These are phyloP conservation scores for Silurus lanzhouensis DNA, from an alignment of 2,797 vertebrate genomes.

Conservation along the genomic window DNA sequence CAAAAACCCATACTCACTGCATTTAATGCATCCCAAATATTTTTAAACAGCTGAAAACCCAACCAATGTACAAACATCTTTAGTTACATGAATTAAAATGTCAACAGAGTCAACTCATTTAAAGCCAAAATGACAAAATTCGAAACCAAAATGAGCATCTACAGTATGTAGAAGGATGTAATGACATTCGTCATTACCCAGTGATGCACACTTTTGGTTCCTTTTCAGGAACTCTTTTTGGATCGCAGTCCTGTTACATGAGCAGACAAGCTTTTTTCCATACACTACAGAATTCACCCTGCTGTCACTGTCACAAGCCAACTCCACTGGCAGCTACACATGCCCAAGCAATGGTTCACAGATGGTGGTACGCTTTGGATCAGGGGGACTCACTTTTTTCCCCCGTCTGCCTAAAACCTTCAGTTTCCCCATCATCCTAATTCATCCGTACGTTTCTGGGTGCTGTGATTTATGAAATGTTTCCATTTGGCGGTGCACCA, in stretches of 20 bases:
- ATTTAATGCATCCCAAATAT: not conserved
- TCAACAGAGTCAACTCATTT: not conserved
- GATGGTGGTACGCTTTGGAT: conserved; percentile 28
- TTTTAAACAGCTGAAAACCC: not conserved
- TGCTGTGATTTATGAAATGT: not conserved
- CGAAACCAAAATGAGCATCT: not conserved
- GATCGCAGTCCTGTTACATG: conserved; percentile 23
- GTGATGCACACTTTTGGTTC: not conserved
- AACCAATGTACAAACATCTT: not conserved
- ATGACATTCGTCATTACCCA: not conserved
- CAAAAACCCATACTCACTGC: not conserved
- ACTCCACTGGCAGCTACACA: conserved; percentile 23
- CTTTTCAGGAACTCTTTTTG: not conserved
- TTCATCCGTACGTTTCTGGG: not conserved
- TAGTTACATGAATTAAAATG: not conserved
- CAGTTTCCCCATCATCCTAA: not conserved
- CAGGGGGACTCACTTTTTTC: not conserved
- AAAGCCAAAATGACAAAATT: not conserved
- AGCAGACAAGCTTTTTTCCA: conserved; percentile 14
- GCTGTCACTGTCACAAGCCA: conserved; percentile 25
- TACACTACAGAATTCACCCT: conserved; percentile 29
- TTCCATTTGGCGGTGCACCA: not conserved
- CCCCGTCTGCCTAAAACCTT: not conserved
- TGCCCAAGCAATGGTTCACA: conserved; percentile 30
- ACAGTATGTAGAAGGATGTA: not conserved